phyloP scores from a whole-genome alignment of 2,797 vertebrate species.

The Myotis daubentonii region DNA sequence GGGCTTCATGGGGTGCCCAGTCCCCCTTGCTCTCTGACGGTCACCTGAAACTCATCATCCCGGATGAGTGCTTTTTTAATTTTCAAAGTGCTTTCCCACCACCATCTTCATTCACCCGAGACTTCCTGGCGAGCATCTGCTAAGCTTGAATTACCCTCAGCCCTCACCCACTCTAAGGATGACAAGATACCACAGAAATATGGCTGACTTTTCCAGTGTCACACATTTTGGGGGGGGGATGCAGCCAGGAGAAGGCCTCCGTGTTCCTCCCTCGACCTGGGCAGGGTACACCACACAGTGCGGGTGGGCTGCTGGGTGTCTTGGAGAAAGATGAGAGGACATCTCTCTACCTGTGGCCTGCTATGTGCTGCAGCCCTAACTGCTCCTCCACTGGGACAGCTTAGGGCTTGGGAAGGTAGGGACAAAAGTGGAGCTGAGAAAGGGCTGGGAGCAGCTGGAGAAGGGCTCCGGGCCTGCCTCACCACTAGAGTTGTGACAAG shows the following conservation, averaged over 20 bases:
- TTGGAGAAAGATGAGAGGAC: background rate
- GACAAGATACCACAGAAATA: constrained; percentile 37
- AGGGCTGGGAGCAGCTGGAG: background rate
- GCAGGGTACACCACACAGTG: background rate
- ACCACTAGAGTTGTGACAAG: background rate
- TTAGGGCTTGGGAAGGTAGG: background rate
- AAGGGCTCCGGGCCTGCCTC: background rate
- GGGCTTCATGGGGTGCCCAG: background rate
- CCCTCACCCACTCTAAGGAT: background rate
- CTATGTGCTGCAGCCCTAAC: background rate
- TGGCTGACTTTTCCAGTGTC: background rate
- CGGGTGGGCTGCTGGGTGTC: background rate
- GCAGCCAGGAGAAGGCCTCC: background rate
- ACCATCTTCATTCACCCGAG: background rate
- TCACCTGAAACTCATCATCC: constrained; percentile 43
- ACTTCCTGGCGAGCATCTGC: background rate
- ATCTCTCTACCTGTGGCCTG: background rate
- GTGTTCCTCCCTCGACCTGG: background rate
- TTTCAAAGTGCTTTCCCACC: constrained; percentile 52
- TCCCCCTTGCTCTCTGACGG: background rate
- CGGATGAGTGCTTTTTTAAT: constrained; percentile 57
- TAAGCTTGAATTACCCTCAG: constrained; percentile 11
- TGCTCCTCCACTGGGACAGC: background rate
- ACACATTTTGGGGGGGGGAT: background rate
- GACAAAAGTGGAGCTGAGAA: background rate